Evolutionary conservation across 2,797 vertebrate genomes (phyloP).

Genomic region (Nasua narica): DNA sequence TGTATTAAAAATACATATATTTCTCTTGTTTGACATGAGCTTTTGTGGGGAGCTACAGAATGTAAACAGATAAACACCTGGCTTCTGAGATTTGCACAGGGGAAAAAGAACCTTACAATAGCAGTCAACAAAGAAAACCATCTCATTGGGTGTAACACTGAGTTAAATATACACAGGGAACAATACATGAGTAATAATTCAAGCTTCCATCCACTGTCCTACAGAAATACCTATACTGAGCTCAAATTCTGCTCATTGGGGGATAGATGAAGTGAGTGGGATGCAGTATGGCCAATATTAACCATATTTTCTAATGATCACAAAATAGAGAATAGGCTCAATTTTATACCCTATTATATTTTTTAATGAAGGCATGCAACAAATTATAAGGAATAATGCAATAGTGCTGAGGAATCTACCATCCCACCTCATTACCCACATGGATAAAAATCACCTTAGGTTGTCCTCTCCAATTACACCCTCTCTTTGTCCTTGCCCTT

Average conservation of each 20-base stretch:
- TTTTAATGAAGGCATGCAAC: not conserved
- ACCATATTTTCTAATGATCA: not conserved
- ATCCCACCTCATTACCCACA: accelerated
- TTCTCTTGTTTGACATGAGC: not conserved
- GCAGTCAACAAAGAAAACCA: not conserved
- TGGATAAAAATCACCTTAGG: not conserved
- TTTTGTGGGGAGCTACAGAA: not conserved
- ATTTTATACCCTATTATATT: not conserved
- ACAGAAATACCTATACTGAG: not conserved
- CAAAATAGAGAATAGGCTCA: not conserved
- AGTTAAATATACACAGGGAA: not conserved
- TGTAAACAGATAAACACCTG: not conserved
- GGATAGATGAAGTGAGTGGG: not conserved
- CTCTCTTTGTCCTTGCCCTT: not conserved
- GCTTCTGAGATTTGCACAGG: not conserved
- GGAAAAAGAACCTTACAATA: not conserved
- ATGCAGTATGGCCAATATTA: not conserved
- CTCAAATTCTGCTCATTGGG: not conserved
- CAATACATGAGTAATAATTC: not conserved
- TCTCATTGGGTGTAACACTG: not conserved
- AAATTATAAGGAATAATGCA: not conserved
- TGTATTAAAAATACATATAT: not conserved
- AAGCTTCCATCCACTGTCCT: not conserved
- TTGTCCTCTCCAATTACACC: not conserved
- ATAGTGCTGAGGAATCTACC: not conserved